phyloP scores from a whole-genome alignment of 2,797 vertebrate genomes.

The Emys orbicularis region DNA sequence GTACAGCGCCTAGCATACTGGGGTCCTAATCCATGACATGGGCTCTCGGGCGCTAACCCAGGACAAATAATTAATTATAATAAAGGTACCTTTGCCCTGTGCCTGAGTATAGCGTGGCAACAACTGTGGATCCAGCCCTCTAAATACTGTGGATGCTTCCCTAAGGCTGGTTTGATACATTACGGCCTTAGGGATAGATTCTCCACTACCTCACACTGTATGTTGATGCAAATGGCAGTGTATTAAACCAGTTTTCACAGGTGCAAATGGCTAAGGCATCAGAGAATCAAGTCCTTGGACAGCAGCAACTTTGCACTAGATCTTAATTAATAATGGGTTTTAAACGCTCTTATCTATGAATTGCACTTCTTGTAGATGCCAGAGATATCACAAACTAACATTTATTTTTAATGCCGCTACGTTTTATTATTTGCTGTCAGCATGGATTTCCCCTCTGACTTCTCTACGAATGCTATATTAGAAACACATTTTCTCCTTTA shows the following conservation, averaged over 20 bases:
- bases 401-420: constrained; percentile 55
- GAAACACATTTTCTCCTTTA: constrained; percentile 72
- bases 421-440: constrained; percentile 63
- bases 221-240: not conserved
- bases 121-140: not conserved
- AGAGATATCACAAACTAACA: constrained; percentile 41
- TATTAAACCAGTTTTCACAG: not conserved
- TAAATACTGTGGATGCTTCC: not conserved
- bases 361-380: not conserved
- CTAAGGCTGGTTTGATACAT: not conserved
- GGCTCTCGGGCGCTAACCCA: not conserved
- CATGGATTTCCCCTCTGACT: constrained; percentile 54
- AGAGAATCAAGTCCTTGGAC: not conserved
- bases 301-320: not conserved
- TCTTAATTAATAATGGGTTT: constrained; percentile 33
- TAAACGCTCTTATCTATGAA: not conserved
- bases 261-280: not conserved
- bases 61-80: not conserved
- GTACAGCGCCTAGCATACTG: not conserved
- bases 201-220: not conserved
- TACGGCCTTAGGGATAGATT: not conserved
- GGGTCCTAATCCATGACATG: not conserved
- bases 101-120: not conserved
- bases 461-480: constrained; percentile 50
- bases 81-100: not conserved